Evolutionary conservation across 2,888 invertebrate species (phyloP).

Genomic region (Leptinotarsa rubiginosa): DNA sequence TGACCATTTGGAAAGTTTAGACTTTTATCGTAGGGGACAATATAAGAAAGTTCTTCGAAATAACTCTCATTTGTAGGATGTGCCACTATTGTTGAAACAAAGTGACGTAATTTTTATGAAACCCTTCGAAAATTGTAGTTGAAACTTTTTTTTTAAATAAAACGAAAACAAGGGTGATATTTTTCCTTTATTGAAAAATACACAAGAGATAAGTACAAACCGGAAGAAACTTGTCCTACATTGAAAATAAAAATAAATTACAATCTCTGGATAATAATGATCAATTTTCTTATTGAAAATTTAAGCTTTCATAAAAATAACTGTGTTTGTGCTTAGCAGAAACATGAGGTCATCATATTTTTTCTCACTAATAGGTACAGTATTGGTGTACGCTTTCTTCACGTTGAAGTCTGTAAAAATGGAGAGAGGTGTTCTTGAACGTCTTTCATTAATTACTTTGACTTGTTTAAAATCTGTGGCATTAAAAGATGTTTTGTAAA

Average conservation of each 20-base stretch:
- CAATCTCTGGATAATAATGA: constrained; percentile 3
- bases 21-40: too few species aligned
- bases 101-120: too few species aligned
- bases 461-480: constrained; percentile 18
- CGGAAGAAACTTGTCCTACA: neutral
- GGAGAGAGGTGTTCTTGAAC: constrained; percentile 21
- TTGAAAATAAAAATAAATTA: neutral
- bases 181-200: neutral
- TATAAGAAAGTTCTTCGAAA: too few species aligned
- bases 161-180: too few species aligned
- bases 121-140: too few species aligned
- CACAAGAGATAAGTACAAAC: neutral
- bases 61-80: too few species aligned
- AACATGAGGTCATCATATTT: constrained; percentile 30
- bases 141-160: neutral
- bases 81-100: too few species aligned
- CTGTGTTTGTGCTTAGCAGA: constrained; percentile 23
- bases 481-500: constrained; percentile 31
- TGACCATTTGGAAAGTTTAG: too few species aligned
- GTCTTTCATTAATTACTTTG: constrained; percentile 16
- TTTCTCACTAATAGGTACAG: constrained; percentile 21
- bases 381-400: constrained; percentile 23
- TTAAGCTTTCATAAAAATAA: constrained; percentile 17
- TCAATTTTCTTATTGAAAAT: constrained; percentile 9
- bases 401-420: constrained; percentile 26